Conservation (phyloP, 2,113 vertebrate genomes). For the Pogona vitticeps region DNA sequence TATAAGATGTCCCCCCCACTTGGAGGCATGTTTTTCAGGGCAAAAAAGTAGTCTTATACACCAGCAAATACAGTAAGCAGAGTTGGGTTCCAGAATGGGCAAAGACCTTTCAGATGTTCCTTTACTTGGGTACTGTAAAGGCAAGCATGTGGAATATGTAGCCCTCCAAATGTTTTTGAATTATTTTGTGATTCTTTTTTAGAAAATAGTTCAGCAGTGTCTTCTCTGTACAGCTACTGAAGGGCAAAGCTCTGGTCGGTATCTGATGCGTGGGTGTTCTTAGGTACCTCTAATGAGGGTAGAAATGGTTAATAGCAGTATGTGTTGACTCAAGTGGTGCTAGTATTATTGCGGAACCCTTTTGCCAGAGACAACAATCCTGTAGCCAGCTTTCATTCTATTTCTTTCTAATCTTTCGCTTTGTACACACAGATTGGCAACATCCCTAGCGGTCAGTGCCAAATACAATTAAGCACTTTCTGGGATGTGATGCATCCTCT, state of each 20-base stretch:
- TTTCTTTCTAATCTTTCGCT: conserved; percentile 1
- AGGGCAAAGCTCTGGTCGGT: background rate
- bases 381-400: conserved; percentile 1
- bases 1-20: no score
- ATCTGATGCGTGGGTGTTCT: conserved; percentile 8
- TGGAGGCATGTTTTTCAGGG: no score
- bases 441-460: background rate
- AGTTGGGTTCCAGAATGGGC: background rate
- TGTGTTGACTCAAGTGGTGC: background rate
- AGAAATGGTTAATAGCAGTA: conserved; percentile 14
- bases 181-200: background rate
- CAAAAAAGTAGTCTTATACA: no score
- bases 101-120: background rate
- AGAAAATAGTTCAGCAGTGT: background rate
- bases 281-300: background rate
- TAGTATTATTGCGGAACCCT: conserved; percentile 21
- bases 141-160: background rate
- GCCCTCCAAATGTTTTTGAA: no score
- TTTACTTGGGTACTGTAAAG: background rate
- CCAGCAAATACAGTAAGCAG: no score
- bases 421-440: background rate
- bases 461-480: conserved; percentile 23
- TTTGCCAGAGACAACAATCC: conserved; percentile 25
- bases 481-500: background rate
- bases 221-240: background rate